These are phyloP conservation scores for Protodeltote pygarga DNA, from an alignment of 2,888 invertebrate genomes.

Conservation along the genomic window DNA sequence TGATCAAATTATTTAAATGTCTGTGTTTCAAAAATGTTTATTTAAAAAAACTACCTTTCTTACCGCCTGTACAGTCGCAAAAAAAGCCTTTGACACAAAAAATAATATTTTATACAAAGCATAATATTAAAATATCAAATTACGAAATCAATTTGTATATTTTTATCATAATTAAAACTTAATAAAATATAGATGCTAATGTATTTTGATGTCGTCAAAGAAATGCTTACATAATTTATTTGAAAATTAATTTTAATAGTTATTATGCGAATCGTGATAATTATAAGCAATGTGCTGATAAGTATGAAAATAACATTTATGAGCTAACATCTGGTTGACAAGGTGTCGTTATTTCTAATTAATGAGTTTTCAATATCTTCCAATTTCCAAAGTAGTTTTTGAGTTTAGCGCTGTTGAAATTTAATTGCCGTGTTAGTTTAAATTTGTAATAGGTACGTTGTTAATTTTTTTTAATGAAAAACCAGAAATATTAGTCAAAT, in stretches of 20 bases:
- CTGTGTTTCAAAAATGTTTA: no score
- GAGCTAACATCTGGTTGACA: slow-evolving; percentile 1
- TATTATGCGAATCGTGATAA: slow-evolving; percentile 13
- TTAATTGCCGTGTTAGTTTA: not conserved
- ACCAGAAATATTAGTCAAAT: no score
- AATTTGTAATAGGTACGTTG: no score
- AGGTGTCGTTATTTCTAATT: not conserved
- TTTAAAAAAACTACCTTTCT: no score
- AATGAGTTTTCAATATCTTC: not conserved
- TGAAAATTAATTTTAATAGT: not conserved
- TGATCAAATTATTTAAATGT: no score
- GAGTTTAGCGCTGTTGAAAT: no score
- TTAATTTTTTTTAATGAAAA: no score
- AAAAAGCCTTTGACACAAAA: slow-evolving; percentile 17
- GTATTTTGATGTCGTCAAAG: slow-evolving; percentile 8
- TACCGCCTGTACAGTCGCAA: slow-evolving; percentile 16
- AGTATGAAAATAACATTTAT: slow-evolving; percentile 3
- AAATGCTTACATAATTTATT: slow-evolving; percentile 22
- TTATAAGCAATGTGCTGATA: slow-evolving; percentile 11
- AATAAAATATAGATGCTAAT: slow-evolving; percentile 22
- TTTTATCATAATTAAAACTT: slow-evolving; percentile 22
- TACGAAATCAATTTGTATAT: slow-evolving; percentile 23
- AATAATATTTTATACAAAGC: not conserved
- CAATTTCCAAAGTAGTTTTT: no score
- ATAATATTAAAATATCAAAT: slow-evolving; percentile 30